Base-by-base conservation (phyloP, 2,888 invertebrate genomes). In the Lacanobia wlatinum region DNA sequence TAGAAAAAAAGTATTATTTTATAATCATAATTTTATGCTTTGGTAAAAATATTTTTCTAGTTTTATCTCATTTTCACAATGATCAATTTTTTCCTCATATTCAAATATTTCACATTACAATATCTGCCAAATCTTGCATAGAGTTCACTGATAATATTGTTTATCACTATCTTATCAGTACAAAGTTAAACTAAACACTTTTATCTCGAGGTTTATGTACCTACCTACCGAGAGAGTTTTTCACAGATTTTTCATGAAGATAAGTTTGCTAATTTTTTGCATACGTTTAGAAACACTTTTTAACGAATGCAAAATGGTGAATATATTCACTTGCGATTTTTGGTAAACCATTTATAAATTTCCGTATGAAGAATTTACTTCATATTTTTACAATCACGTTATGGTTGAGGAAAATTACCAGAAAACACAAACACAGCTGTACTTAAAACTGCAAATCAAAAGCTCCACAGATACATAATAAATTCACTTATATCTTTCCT, bases 141-240 rank as follows among this genome's bases (percentile, higher is more conserved):
- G 63, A 76, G 67, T 77, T 70, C 56, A 70, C 70, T 81, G 81
- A 78, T 82, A 71, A 72, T 63, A 60, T 77, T 75, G 60, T 84
- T 81, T 84, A 78, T 81, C 81, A 53, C 18, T 7, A 50, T 76
- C 23, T 85, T 84, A 84, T 85, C 85, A 55, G 46, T 55, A 63
- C 56, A 77, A 70, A 78, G 63, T 75, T 73, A 82, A 83, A 81
- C 56, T 56, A 70, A 76, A 68, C 62, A 75, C 34, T 77, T 75
- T 84, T 85, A 83, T 84, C 84, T 78, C 63, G 69, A 64, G 34
- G 9, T 59, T n/a, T 64, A 50, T 46, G 50, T 77, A 72, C 50
- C 52, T 73, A 73, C 59, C 28, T 50, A 55, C 53, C 0, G 10
- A 23, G 43, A 66, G 59, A 67, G 21, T 38, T 84, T 69, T 73